Evolutionary conservation across 2,113 vertebrate genomes (phyloP).

Genomic region (Alethe diademata): DNA sequence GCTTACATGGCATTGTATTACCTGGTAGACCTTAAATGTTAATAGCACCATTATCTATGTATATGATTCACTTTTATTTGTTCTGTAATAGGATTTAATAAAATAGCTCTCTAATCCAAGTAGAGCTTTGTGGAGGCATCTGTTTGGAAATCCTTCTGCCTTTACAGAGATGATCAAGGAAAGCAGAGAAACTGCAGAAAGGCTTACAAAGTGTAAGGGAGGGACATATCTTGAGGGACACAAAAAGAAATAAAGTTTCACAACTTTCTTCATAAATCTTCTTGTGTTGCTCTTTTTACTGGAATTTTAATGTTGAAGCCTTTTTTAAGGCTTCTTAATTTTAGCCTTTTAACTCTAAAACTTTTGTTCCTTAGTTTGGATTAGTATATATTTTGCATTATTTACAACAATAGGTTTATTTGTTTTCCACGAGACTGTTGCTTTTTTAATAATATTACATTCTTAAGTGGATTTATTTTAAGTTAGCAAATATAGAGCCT

Average conservation of each 20-base stretch:
- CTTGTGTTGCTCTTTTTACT: neutral
- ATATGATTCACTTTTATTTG: neutral
- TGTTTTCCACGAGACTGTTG: neutral
- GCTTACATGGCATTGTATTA: neutral
- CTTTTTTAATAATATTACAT: neutral
- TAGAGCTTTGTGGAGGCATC: neutral
- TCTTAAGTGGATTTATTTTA: neutral
- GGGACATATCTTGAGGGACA: neutral
- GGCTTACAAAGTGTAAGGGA: neutral
- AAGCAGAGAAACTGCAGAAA: neutral
- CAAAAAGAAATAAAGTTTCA: neutral
- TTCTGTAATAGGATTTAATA: neutral
- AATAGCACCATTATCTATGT: neutral
- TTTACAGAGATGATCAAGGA: neutral
- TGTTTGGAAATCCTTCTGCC: neutral
- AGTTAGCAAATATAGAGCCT: neutral
- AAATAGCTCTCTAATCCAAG: neutral
- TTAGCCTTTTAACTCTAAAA: neutral
- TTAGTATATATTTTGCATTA: neutral
- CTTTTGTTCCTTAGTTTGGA: neutral
- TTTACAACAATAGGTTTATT: neutral
- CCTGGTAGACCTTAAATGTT: neutral
- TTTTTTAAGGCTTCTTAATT: neutral
- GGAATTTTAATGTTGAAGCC: neutral
- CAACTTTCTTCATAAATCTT: neutral